These are phyloP conservation scores for Xenopus tropicalis DNA, from an alignment of 2,113 vertebrate species.

Conservation along the genomic window UCB_Xtro_10.0 CM004450.2:11667501-11668000, in stretches of 20 bases:
- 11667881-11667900: no score
- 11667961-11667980: no score
- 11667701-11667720: slow-evolving; percentile 55
- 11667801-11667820: no score
- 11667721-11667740: slow-evolving; percentile 33
- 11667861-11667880: no score
- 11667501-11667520: slow-evolving; percentile 92
- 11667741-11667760: slow-evolving; percentile 39
- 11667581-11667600: slow-evolving; percentile 69
- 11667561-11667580: slow-evolving; percentile 84
- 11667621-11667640: slow-evolving; percentile 93
- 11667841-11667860: no score
- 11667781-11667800: slow-evolving; percentile 25
- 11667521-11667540: slow-evolving; percentile 79
- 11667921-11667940: no score
- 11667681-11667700: slow-evolving; percentile 62
- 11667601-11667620: slow-evolving; percentile 68
- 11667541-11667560: slow-evolving; percentile 84
- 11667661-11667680: slow-evolving; percentile 61
- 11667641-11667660: slow-evolving; percentile 62
- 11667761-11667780: slow-evolving; percentile 1
- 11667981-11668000: no score
- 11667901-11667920: no score
- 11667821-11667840: no score
- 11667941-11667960: no score